Percentiles rank a stretch among this genome's conserved stretches.
Evolutionary conservation across 2,113 vertebrate species (phyloP).

Genomic region (Ramphastos sulfuratus): DNA sequence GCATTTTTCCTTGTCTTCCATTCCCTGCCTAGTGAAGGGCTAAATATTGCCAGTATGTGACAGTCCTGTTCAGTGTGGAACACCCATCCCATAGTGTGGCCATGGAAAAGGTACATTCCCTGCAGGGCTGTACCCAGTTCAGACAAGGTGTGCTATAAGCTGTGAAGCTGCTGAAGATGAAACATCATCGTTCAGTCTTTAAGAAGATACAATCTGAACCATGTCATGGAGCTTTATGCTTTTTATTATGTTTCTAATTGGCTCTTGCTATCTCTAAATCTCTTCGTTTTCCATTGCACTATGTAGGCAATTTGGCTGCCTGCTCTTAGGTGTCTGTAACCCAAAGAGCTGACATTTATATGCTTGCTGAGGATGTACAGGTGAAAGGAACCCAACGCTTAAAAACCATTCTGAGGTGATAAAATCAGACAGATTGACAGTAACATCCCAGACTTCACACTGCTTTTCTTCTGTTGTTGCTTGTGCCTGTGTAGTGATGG

Average conservation of each 20-base stretch:
- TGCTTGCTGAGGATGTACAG: conserved; percentile 9
- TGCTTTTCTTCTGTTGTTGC: not conserved
- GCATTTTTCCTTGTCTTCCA: not conserved
- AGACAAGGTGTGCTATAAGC: not conserved
- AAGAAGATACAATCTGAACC: not conserved
- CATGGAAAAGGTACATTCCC: not conserved
- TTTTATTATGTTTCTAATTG: conserved; percentile 36
- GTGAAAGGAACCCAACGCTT: not conserved
- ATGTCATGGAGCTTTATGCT: not conserved
- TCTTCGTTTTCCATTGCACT: conserved; percentile 17
- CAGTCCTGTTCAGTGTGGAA: not conserved
- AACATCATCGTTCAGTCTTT: not conserved
- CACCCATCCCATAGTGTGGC: not conserved
- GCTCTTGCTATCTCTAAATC: not conserved
- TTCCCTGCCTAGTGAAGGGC: not conserved
- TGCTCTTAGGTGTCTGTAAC: conserved; percentile 16
- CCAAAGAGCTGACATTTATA: conserved; percentile 20
- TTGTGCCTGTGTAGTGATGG: not conserved
- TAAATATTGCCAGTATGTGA: not conserved
- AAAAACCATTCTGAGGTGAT: not conserved
- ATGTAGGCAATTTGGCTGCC: conserved; percentile 1
- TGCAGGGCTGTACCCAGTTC: not conserved
- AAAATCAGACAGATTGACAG: not conserved
- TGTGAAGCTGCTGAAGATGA: not conserved
- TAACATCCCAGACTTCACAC: not conserved